Percentiles rank a stretch among this genome's conserved stretches.
These are phyloP conservation scores for Pristionchus pacificus DNA, from an alignment of 1,140 invertebrate genomes.

Conservation along the genomic window DNA sequence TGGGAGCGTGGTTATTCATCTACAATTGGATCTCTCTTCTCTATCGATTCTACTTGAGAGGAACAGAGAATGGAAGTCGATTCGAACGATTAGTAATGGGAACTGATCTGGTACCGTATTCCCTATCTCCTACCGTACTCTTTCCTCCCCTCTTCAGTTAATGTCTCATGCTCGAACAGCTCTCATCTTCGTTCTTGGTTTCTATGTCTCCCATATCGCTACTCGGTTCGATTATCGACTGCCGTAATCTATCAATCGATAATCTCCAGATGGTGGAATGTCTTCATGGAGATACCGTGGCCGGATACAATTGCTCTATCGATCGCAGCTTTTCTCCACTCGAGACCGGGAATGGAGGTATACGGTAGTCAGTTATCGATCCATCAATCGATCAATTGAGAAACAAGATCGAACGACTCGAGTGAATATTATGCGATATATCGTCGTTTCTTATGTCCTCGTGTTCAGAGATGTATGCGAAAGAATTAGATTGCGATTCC, in stretches of 20 bases:
- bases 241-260: neutral
- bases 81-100: neutral
- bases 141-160: neutral
- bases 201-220: neutral
- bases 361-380: constrained; percentile 18
- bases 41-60: neutral
- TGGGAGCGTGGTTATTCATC: constrained; percentile 21
- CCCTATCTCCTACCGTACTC: neutral
- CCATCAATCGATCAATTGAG: constrained; percentile 4
- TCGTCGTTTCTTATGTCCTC: constrained; percentile 33
- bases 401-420: constrained; percentile 24
- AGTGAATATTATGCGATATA: constrained; percentile 34
- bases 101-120: neutral
- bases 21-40: constrained; percentile 9
- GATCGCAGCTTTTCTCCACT: constrained; percentile 18
- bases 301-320: constrained; percentile 25
- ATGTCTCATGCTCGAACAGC: neutral
- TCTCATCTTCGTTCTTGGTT: neutral
- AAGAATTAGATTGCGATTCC: neutral
- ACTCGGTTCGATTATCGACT: neutral
- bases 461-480: constrained; percentile 15
- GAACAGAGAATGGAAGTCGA: neutral
- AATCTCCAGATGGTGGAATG: constrained; percentile 25
- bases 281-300: constrained; percentile 33
- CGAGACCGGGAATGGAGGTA: constrained; percentile 9